A percentile compares a stretch with the other conserved stretches of the same genome.
Evolutionary conservation across 2,888 invertebrate genomes (phyloP).

Genomic region (Gryllus longicercus): DNA sequence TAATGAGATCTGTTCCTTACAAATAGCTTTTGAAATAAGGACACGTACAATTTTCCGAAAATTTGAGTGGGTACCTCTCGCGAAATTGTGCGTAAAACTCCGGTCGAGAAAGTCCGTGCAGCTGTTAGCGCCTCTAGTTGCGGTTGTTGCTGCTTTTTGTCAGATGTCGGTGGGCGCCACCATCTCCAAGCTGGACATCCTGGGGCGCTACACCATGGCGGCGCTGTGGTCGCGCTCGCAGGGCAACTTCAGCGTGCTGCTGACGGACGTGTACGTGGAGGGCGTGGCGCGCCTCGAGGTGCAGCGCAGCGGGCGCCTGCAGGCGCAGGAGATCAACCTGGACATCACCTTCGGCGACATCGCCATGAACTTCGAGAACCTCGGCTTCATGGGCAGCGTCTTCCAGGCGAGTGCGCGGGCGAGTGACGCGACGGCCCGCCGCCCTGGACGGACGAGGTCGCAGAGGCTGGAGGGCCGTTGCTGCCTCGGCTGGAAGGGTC

Average conservation of each 20-base stretch:
- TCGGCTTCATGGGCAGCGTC: constrained; percentile 69
- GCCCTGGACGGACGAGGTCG: too few relatives aligned
- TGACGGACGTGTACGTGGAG: constrained; percentile 66
- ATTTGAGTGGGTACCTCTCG: too few relatives aligned
- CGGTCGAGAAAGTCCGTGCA: too few relatives aligned
- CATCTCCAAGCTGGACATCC: constrained; percentile 66
- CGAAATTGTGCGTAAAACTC: too few relatives aligned
- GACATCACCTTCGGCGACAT: constrained; percentile 74
- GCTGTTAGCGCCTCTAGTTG: too few relatives aligned
- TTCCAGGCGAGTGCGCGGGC: constrained; percentile 45
- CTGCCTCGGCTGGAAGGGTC: too few relatives aligned
- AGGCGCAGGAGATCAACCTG: constrained; percentile 74
- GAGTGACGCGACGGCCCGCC: too few relatives aligned
- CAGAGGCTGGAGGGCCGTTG: too few relatives aligned
- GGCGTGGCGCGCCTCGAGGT: constrained; percentile 69
- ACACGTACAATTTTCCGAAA: too few relatives aligned
- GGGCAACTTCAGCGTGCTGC: constrained; percentile 75
- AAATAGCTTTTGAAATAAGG: too few relatives aligned
- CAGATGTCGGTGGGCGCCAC: constrained; percentile 55
- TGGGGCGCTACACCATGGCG: constrained; percentile 71
- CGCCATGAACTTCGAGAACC: constrained; percentile 75
- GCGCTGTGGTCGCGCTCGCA: constrained; percentile 65
- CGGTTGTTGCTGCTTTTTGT: too few relatives aligned
- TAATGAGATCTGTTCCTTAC: too few relatives aligned
- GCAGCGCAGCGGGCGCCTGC: constrained; percentile 68